These are phyloP conservation scores for Sminthurinus aureus DNA, from an alignment of 2,888 invertebrate species.

Conservation along the genomic window DNA sequence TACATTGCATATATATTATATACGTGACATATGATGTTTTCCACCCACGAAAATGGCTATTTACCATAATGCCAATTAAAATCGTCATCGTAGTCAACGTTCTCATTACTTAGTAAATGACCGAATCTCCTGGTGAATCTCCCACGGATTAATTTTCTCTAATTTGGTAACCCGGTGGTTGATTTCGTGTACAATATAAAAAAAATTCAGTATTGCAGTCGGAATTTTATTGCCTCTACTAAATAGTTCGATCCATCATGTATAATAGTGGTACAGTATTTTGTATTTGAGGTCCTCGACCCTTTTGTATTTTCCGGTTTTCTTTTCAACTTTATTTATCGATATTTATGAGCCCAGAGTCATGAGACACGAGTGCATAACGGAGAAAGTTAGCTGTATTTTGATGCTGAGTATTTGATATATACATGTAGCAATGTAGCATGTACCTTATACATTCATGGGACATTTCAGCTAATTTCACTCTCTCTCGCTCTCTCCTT, in stretches of 20 bases:
- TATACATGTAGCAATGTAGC: background rate
- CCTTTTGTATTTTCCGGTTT: background rate
- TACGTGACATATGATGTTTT: too few species aligned
- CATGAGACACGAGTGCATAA: background rate
- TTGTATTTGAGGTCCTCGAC: conserved; percentile 9
- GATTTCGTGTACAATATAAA: background rate
- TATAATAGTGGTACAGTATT: background rate
- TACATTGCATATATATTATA: too few species aligned
- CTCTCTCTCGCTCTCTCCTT: background rate
- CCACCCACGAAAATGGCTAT: too few species aligned
- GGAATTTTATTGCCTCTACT: background rate
- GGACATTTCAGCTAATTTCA: background rate
- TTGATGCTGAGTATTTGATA: too few species aligned
- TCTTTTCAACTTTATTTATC: background rate
- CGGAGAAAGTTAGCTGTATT: background rate
- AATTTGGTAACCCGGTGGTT: background rate
- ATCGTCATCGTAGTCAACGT: too few species aligned
- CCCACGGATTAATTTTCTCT: background rate
- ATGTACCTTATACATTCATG: background rate
- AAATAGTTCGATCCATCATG: background rate
- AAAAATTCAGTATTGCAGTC: background rate
- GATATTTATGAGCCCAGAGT: background rate
- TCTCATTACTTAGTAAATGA: too few species aligned
- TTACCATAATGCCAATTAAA: too few species aligned
- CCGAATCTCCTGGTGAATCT: background rate